These are phyloP conservation scores for Hemicentrotus pulcherrimus DNA, from an alignment of 35 echinoderm and acorn worm species.

Conservation along the genomic window DNA sequence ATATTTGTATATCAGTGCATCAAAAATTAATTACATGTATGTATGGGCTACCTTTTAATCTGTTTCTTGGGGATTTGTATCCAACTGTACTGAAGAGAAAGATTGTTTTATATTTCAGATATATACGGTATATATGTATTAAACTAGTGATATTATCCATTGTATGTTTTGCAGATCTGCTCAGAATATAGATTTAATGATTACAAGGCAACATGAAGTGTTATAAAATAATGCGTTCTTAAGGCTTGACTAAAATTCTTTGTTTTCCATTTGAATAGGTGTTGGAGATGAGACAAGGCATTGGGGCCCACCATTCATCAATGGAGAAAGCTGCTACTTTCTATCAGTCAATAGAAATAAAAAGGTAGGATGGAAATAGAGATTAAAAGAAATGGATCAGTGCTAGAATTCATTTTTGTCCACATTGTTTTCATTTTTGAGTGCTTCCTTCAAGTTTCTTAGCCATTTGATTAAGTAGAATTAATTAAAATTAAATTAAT, in stretches of 20 bases:
- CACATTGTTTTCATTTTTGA: too few species aligned
- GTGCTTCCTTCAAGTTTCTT: too few species aligned
- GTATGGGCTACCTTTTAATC: too few species aligned
- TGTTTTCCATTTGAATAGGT: constrained; percentile 41
- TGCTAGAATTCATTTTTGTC: too few species aligned
- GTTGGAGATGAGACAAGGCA: constrained; percentile 86
- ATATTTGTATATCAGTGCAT: neutral
- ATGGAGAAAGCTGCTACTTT: constrained; percentile 87
- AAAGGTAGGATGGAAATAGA: constrained; percentile 65
- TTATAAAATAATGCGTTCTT: neutral
- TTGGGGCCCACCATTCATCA: constrained; percentile 92
- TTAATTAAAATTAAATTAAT: too few species aligned
- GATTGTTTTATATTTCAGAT: neutral
- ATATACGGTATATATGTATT: too few species aligned
- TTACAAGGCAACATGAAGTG: too few species aligned
- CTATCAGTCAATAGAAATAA: constrained; percentile 94
- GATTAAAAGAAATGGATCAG: neutral
- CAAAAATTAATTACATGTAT: too few species aligned
- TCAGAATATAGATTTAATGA: too few species aligned
- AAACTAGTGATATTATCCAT: neutral
- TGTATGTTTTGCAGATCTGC: neutral
- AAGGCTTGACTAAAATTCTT: neutral
- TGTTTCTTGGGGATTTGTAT: too few species aligned
- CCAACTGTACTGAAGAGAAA: neutral
- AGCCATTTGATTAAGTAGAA: too few species aligned